Base-by-base conservation (phyloP, 2,888 invertebrate species). In the Drosophila hawaiiensis region DNA sequence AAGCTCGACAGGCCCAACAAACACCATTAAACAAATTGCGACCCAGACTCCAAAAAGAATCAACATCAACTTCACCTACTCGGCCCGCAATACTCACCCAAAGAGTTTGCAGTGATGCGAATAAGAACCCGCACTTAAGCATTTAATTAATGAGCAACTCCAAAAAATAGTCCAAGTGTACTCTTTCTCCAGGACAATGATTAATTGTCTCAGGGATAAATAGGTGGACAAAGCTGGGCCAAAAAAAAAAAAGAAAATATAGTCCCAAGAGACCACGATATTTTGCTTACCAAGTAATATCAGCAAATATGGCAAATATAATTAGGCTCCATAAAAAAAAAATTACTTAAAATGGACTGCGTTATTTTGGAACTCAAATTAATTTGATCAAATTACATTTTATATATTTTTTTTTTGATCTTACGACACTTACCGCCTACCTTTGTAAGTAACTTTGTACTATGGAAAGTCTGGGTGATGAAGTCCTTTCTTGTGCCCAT, bases 1-100 rank as follows among this genome's bases (percentile, higher is more conserved):
- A 49, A 47, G 61, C 35, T 61, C 65, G 49, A 47, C 54, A 68
- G 76, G 61, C 63, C 56, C 60, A 61, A 69, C 73, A 79, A 79
- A 67, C 54, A 74, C 66, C 81, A 82, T 79, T 82, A 82, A 76
- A 70, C 79, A 82, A 82, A 82, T 79, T 82, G 82, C 81, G 43
- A 63, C 41, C 47, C 55, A 58, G 47, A 43, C 66, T 64, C 41
- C 56, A 52, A 63, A 68, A 77, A 56, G 49, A 56, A 33, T 39
- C 35, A 63, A 55, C 31, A 10, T 33, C 33, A 33, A 19, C 19
- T 35, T 28, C 37, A 31, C 12, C 16, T 9, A 10, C 49, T 28
- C 47, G 6, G 28, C 29, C 4, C 1, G 2, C 4, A 31, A 25
- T 9, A 12, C 49, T 28, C 33, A 6, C 28, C 33, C 50, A 9